Evolutionary conservation across 2,113 vertebrate species (phyloP).

Genomic region (Nanorana parkeri): DNA sequence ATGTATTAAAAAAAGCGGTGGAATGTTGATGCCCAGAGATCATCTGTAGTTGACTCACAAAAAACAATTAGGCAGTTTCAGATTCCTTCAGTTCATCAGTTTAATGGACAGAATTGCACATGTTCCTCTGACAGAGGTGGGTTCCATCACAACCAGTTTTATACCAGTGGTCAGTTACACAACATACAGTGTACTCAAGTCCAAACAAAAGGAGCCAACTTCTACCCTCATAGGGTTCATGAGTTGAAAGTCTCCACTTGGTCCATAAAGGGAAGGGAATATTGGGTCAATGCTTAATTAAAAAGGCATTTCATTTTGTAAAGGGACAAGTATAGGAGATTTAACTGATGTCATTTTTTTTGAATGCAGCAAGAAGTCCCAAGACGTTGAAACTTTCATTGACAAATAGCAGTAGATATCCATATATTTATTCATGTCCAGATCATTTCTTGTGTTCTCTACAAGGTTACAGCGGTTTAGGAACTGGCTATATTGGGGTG

Average conservation of each 20-base stretch:
- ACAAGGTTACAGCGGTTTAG: neutral
- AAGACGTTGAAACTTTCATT: neutral
- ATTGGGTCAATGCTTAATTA: neutral
- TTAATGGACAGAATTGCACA: slow-evolving; percentile 34
- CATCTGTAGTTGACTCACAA: no score
- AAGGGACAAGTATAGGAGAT: neutral
- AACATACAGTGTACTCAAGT: slow-evolving; percentile 12
- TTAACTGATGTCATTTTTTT: neutral
- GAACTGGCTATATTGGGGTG: neutral
- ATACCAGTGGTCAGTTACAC: slow-evolving; percentile 31
- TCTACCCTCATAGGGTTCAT: slow-evolving; percentile 33
- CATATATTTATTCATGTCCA: no score
- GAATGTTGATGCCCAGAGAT: no score
- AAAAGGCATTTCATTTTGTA: neutral
- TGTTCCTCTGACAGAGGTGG: slow-evolving; percentile 20
- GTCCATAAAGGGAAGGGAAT: slow-evolving; percentile 3
- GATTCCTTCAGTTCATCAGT: slow-evolving; percentile 19
- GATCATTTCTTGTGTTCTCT: no score
- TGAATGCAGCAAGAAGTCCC: neutral
- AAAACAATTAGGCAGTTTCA: no score
- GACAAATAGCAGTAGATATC: no score
- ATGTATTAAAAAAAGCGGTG: no score
- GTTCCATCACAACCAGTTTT: slow-evolving; percentile 33
- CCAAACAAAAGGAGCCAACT: neutral
- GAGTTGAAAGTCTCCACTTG: slow-evolving; percentile 13